A percentile compares a stretch with the other conserved stretches of the same genome.
Conservation (phyloP, 2,113 vertebrate genomes). For the Dromas ardeola region DNA sequence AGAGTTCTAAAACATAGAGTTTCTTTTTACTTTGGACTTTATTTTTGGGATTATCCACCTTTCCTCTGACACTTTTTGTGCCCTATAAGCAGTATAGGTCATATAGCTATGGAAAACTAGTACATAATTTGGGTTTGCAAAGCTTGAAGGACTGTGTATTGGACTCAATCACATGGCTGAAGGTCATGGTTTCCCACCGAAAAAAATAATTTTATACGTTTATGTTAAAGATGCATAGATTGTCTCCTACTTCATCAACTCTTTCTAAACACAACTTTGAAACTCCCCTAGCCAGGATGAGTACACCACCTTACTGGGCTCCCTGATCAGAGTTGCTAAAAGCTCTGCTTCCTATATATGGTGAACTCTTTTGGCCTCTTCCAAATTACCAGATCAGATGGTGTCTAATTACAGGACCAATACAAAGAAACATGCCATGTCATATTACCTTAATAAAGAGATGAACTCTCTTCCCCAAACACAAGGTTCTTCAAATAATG, state of each 20-base stretch:
- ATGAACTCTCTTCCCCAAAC: background rate
- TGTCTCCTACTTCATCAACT: background rate
- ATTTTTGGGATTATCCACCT: background rate
- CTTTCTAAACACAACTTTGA: background rate
- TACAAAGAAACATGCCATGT: background rate
- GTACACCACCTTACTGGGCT: background rate
- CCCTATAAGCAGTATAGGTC: background rate
- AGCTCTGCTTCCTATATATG: background rate
- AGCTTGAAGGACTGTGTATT: background rate
- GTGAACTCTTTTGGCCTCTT: background rate
- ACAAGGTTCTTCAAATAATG: background rate
- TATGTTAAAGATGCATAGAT: background rate
- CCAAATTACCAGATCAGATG: background rate
- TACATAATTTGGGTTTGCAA: background rate
- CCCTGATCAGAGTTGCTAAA: background rate
- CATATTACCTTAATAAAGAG: background rate
- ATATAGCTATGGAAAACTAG: background rate
- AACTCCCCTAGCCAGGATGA: background rate
- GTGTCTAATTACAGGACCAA: background rate
- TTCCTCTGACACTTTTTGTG: background rate
- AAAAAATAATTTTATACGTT: background rate
- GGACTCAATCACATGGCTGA: background rate
- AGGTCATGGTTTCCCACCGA: background rate
- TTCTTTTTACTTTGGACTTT: background rate
- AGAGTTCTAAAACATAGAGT: background rate